Base-by-base conservation (phyloP, 2,888 invertebrate genomes). In the Drosophila pseudotalamancana region DNA sequence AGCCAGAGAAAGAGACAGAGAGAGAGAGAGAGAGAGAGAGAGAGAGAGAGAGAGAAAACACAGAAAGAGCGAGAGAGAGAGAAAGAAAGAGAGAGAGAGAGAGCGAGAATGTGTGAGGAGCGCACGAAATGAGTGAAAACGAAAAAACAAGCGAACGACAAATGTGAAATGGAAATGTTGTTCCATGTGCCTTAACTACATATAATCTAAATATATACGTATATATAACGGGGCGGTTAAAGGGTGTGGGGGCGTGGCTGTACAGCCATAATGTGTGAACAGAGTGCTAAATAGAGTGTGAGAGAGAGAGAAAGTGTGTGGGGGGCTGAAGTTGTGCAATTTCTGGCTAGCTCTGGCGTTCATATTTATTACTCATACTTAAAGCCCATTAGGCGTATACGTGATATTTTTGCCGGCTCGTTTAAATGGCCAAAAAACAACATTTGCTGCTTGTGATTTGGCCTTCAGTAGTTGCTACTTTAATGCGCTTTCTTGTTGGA, bases 381-480 rank as follows among this genome's bases (percentile, higher is more conserved):
- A 68, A 66, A 62, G 71, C 54, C 81, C 73, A 84, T 82, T 87
- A 71, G 82, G 63, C 77, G 84, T 68, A 77, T 87, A 82, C 81
- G 87, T 82, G 87, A 80, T 81, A 59, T 70, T n/a, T 18, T 14
- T 8, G 34, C 1, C 32, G 14, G 39, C 50, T 29, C 40, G 42
- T 42, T 42, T n/a, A 12, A 16, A 1, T 6, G 1, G 4, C n/a
- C 16, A 18, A 29, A 16, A 16, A 35, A 18, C 11, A 50, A 50
- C 53, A 61, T 60, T 65, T 56, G 53, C 14, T 19, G 40, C 32
- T 16, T 50, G 14, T 11, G 23, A 48, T 50, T 40, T 32, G 25
- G 34, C 34, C 23, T 21, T 34, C 12, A 27, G 3, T 4, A 6
- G 21, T 16, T 25, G 25, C 6, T 25, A 27, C 16, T 16, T 6